phyloP scores from a whole-genome alignment of 2,888 invertebrate species.

The Pristionchus mayeri region DNA sequence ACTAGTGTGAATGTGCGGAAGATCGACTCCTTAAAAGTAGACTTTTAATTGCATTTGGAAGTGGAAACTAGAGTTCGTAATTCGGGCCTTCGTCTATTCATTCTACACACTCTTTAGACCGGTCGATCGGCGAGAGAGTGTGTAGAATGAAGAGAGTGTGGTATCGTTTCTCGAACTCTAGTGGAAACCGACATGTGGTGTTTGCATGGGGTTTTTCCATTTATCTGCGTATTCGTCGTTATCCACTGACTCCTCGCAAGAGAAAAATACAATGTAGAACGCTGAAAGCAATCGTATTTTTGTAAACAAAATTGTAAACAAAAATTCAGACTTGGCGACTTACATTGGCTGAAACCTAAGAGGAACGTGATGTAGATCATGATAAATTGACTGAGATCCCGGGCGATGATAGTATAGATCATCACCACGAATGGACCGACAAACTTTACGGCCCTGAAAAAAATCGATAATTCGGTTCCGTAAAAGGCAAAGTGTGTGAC shows the following conservation, averaged over 20 bases:
- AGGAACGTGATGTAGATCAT: constrained; percentile 96
- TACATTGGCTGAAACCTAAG: constrained; percentile 91
- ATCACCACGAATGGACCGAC: constrained; percentile 93
- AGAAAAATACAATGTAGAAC: constrained; percentile 90
- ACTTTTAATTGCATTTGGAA: background rate
- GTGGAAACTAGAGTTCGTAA: background rate
- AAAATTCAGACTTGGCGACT: background rate
- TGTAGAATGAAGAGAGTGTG: no score
- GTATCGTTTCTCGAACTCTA: no score
- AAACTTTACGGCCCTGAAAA: constrained; percentile 77
- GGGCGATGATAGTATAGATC: constrained; percentile 51
- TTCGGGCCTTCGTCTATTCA: no score
- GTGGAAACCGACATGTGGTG: constrained; percentile 51
- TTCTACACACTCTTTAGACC: no score
- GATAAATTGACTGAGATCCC: constrained; percentile 84
- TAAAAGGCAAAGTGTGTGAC: background rate
- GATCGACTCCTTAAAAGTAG: constrained; percentile 85
- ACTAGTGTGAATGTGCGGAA: constrained; percentile 99
- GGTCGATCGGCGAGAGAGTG: no score
- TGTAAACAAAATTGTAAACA: background rate
- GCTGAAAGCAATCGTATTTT: constrained; percentile 50
- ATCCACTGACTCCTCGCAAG: constrained; percentile 78
- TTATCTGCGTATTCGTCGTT: background rate
- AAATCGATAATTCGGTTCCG: background rate
- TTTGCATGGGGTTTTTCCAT: constrained; percentile 40